Conservation (phyloP, 2,113 vertebrate genomes). For the Sprattus sprattus region DNA sequence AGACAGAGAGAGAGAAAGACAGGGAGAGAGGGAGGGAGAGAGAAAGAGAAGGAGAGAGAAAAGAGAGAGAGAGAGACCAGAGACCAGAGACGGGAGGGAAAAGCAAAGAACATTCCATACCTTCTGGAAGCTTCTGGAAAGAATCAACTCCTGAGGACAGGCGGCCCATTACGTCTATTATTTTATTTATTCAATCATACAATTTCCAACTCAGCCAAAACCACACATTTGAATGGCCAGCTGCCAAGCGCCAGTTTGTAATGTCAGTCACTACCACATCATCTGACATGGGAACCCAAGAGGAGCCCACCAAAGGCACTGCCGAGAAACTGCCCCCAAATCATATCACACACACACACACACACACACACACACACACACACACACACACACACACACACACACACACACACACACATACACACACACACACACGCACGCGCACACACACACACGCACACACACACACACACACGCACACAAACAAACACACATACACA, state of each 20-base stretch:
- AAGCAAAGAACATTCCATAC: background rate
- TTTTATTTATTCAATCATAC: conserved; percentile 1
- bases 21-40: too few relatives aligned
- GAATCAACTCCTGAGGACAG: background rate
- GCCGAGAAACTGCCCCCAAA: background rate
- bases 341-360: background rate
- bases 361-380: too few relatives aligned
- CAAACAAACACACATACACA: too few relatives aligned
- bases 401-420: too few relatives aligned
- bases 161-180: background rate
- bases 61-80: too few relatives aligned
- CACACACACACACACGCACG: too few relatives aligned
- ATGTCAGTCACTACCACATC: conserved; percentile 10
- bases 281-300: background rate
- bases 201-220: background rate
- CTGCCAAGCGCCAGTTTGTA: background rate
- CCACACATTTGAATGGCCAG: background rate
- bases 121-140: background rate
- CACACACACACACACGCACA: too few relatives aligned
- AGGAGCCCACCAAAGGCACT: background rate
- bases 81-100: background rate
- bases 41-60: background rate
- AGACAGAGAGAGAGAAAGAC: too few relatives aligned
- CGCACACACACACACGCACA: too few relatives aligned
- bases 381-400: too few relatives aligned